phyloP scores from a whole-genome alignment of 2,113 vertebrate genomes.

The Himantopus leucocephalus region DNA sequence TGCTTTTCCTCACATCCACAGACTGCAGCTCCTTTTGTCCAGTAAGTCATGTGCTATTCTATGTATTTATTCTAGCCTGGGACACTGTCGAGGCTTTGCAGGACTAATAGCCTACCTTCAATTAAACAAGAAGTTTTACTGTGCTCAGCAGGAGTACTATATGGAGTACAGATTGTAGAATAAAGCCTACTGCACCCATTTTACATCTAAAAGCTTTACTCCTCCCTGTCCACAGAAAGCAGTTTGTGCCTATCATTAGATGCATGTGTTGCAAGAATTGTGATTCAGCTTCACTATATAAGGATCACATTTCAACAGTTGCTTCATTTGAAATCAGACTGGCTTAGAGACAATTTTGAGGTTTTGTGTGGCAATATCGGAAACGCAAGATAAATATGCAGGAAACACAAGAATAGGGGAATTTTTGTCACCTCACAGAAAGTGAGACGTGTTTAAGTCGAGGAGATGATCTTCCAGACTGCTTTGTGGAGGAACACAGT shows the following conservation, averaged over 20 bases:
- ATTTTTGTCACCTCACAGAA: background rate
- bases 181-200: background rate
- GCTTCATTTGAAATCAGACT: conserved; percentile 36
- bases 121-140: background rate
- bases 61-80: background rate
- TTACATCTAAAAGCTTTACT: background rate
- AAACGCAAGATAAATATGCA: conserved; percentile 19
- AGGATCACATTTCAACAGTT: conserved; percentile 50
- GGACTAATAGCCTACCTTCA: background rate
- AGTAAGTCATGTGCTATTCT: background rate
- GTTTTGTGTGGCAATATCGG: conserved; percentile 18
- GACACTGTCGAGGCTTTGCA: background rate
- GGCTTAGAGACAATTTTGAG: conserved; percentile 12
- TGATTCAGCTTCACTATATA: conserved; percentile 43
- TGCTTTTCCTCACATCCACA: background rate
- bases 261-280: conserved; percentile 16
- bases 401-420: background rate
- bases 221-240: background rate
- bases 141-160: background rate
- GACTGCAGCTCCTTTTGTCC: background rate
- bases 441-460: background rate
- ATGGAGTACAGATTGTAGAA: background rate
- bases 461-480: background rate
- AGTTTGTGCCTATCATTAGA: conserved; percentile 4
- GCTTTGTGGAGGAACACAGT: background rate